Evolutionary conservation across 37 sponge, comb jelly and placozoan genomes (phyloP).

Genomic region (Cliona cf. orientalis): DNA sequence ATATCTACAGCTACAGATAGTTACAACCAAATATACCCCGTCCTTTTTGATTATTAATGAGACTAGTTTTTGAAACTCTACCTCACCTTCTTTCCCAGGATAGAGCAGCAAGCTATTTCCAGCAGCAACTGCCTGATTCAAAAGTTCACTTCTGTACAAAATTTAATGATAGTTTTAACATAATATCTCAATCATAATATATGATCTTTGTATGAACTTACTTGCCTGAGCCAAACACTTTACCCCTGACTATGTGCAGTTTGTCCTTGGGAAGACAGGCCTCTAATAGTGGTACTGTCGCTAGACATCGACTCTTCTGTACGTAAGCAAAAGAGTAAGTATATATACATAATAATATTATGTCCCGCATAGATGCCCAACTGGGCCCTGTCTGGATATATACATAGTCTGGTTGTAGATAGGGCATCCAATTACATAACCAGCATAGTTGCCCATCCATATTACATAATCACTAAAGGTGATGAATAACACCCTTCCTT

Average conservation of each 20-base stretch:
- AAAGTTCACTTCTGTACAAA: slow-evolving; percentile 29
- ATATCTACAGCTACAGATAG: slow-evolving; percentile 39
- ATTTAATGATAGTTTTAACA: background rate
- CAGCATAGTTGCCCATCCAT: too few relatives aligned
- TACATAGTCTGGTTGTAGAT: too few relatives aligned
- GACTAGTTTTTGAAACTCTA: background rate
- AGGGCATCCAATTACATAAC: too few relatives aligned
- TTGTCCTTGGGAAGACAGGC: slow-evolving; percentile 56
- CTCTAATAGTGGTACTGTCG: slow-evolving; percentile 79
- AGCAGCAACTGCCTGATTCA: slow-evolving; percentile 43
- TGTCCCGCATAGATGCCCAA: too few relatives aligned
- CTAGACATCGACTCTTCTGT: slow-evolving; percentile 59
- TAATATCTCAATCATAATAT: background rate
- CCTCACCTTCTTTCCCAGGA: slow-evolving; percentile 59
- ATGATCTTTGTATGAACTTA: slow-evolving; percentile 6
- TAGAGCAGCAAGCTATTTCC: slow-evolving; percentile 43
- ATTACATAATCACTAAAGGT: too few relatives aligned
- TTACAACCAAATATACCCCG: background rate
- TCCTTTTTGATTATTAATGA: background rate
- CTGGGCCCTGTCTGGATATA: too few relatives aligned
- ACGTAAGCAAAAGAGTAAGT: slow-evolving; percentile 9
- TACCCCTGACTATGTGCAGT: slow-evolving; percentile 56
- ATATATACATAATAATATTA: too few relatives aligned
- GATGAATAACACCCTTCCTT: too few relatives aligned
- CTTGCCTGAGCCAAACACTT: slow-evolving; percentile 59